Percentiles rank a stretch among this genome's conserved stretches.
These are phyloP conservation scores for Rhopilema esculentum DNA, from an alignment of 30 jellyfish, hydroid and myxozoan genomes.

Conservation along the genomic window DNA sequence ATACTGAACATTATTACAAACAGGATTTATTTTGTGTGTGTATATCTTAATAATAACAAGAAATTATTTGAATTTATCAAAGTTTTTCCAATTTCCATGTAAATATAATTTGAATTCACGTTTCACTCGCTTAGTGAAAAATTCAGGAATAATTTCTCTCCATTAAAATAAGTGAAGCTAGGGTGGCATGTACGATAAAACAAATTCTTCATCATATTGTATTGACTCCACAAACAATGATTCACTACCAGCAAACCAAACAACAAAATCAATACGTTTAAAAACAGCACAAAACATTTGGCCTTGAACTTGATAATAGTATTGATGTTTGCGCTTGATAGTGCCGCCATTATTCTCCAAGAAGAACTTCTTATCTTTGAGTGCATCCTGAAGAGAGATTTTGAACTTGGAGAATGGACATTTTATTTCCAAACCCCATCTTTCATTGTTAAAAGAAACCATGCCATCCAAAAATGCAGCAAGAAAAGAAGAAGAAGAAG, in stretches of 20 bases:
- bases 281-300: slow-evolving; percentile 41
- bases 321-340: slow-evolving; percentile 7
- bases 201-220: neutral
- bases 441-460: neutral
- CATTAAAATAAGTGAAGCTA: neutral
- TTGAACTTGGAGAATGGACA: slow-evolving; percentile 43
- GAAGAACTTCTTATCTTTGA: slow-evolving; percentile 31
- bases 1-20: neutral
- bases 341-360: neutral
- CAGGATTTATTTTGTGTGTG: neutral
- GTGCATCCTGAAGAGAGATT: slow-evolving; percentile 31
- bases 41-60: neutral
- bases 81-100: neutral
- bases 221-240: slow-evolving; percentile 11
- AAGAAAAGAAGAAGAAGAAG: slow-evolving; percentile 15
- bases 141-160: slow-evolving; percentile 6
- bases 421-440: slow-evolving; percentile 35
- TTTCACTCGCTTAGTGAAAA: slow-evolving; percentile 3
- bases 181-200: neutral
- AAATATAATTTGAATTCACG: neutral
- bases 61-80: neutral
- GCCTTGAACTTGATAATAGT: slow-evolving; percentile 46
- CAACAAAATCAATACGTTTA: slow-evolving; percentile 19
- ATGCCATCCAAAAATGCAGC: slow-evolving; percentile 29
- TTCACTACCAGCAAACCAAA: slow-evolving; percentile 35